Base-by-base conservation (phyloP, 2,797 vertebrate species). In the Mormyrus hasselquistii region DNA sequence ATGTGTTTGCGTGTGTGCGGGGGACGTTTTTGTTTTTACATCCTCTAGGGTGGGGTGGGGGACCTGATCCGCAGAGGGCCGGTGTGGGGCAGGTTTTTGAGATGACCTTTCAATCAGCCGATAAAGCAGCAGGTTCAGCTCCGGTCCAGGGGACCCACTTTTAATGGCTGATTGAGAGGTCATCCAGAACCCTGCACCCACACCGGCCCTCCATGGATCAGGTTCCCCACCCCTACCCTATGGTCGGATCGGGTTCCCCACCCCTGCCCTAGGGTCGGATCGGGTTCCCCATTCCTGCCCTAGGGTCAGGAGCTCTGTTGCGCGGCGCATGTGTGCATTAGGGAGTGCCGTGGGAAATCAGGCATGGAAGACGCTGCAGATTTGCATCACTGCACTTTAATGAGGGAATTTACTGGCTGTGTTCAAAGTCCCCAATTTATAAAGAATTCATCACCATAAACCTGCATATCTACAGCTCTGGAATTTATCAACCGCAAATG, bases 401-500 rank as follows among this genome's bases (percentile, higher is more conserved):
- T 83, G 34, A 89, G 90, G 92, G 90, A 88, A 89, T 41, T 62
- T 85, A 90, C 2, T 38, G 87, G 89, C n/a, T 88, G 88, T 90
- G 16, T 91, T 89, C 92, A 92, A 91, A 92, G 53, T 90, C 90
- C 89, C 93, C 53, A 1, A 90, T 85, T 93, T 92, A 91, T 92
- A 93, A 94, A 92, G 65, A 91, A 89, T 94, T 94, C 93, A 85
- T 91, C 89, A 91, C 49, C 90, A 88, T 34, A 94, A 93, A 94
- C 93, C 94, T 91, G 88, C 91, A 92, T 90, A 90, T 89, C 89
- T 89, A 90, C 41, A 44, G 91, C 92, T 91, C 91, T 91, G 65
- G 79, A 90, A 89, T 4, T 86, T n/a, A 90, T 92, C 91, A 84
- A 10, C 87, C 88, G 90, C 92, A 90, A 86, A 73, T 88, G 19